These are phyloP conservation scores for Zygogramma bicolorata DNA, from an alignment of 2,888 invertebrate genomes.

Conservation along the genomic window DNA sequence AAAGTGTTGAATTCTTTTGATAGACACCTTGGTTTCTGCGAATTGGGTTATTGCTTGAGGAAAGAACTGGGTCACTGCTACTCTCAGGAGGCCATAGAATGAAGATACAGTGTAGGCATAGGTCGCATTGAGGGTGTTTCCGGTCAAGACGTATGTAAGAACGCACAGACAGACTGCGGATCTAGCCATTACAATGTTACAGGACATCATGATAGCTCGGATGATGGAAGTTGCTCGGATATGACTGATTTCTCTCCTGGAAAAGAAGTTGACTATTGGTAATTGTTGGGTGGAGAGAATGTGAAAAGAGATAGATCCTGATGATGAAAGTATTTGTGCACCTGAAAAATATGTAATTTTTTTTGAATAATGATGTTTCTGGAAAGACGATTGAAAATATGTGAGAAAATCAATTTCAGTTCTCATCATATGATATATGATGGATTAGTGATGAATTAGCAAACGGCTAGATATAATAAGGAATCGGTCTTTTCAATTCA, in stretches of 20 bases:
- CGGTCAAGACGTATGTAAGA: conserved; percentile 78
- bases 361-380: too few species aligned
- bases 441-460: too few species aligned
- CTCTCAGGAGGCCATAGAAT: conserved; percentile 77
- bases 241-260: conserved; percentile 76
- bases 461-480: too few species aligned
- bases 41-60: conserved; percentile 75
- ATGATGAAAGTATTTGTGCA: not conserved
- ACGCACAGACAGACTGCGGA: conserved; percentile 85
- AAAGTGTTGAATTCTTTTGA: conserved; percentile 70
- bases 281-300: not conserved
- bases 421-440: not conserved
- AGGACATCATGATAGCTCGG: conserved; percentile 74
- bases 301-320: not conserved
- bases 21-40: conserved; percentile 70
- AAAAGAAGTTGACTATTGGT: conserved; percentile 24
- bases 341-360: too few species aligned
- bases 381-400: not conserved
- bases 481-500: too few species aligned
- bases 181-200: conserved; percentile 83
- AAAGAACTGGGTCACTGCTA: conserved; percentile 74
- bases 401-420: not conserved
- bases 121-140: conserved; percentile 69
- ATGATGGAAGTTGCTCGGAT: conserved; percentile 75
- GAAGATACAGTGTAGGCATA: conserved; percentile 82